These are phyloP conservation scores for Eueides isabella DNA, from an alignment of 1,140 invertebrate species.

Conservation along the genomic window DNA sequence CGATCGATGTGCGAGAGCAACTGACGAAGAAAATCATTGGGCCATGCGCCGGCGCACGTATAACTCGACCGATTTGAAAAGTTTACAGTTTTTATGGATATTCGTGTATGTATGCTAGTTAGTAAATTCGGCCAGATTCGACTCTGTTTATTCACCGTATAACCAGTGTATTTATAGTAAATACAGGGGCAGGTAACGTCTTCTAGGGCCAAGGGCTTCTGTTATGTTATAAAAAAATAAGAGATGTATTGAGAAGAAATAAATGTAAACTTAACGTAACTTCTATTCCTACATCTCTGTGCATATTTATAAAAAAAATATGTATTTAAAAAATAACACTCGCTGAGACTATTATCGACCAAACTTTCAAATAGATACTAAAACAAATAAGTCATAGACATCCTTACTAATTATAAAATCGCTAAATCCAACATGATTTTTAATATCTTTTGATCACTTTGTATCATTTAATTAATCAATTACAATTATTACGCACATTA, in stretches of 20 bases:
- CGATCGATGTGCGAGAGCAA: slow-evolving; percentile 75
- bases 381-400: too few relatives aligned
- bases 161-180: slow-evolving; percentile 76
- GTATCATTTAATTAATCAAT: not conserved
- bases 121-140: slow-evolving; percentile 41
- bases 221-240: not conserved
- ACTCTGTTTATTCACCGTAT: slow-evolving; percentile 70
- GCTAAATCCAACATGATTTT: not conserved
- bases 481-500: not conserved
- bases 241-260: not conserved
- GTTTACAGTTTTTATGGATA: slow-evolving; percentile 14
- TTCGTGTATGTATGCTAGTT: not conserved
- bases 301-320: too few relatives aligned
- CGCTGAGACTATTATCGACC: too few relatives aligned
- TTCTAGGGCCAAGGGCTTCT: slow-evolving; percentile 68
- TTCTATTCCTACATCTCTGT: too few relatives aligned
- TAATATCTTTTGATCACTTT: not conserved
- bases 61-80: slow-evolving; percentile 53
- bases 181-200: slow-evolving; percentile 71
- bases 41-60: slow-evolving; percentile 69
- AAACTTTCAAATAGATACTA: too few relatives aligned
- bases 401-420: too few relatives aligned
- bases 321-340: too few relatives aligned
- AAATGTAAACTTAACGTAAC: too few relatives aligned
- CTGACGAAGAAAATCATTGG: slow-evolving; percentile 62